Conservation (phyloP, 2,113 vertebrate species). For the Sus scrofa region DNA sequence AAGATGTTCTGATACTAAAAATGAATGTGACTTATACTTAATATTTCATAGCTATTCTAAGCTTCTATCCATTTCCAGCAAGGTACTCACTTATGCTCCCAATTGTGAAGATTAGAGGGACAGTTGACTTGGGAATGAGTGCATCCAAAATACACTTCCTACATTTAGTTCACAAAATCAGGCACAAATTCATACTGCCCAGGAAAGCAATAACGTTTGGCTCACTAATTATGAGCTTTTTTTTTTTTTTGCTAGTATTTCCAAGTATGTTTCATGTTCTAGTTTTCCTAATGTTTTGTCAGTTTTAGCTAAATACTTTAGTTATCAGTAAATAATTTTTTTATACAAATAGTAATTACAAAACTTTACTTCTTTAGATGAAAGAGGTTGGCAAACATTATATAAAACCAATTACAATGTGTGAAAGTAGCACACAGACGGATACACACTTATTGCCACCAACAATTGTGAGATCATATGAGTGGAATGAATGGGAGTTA, state of each 20-base stretch:
- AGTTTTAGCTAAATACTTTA: conserved; percentile 47
- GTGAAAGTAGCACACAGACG: conserved; percentile 93
- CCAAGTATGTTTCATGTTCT: not conserved
- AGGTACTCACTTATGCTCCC: not conserved
- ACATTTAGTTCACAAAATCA: not conserved
- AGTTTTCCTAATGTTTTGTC: conserved; percentile 53
- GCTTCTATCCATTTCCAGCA: conserved; percentile 20
- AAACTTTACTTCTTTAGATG: conserved; percentile 85
- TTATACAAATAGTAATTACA: conserved; percentile 57
- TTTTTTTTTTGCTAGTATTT: conserved; percentile 55
- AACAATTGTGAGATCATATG: conserved; percentile 91
- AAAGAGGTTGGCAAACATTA: conserved; percentile 82
- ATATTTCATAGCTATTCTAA: conserved; percentile 45
- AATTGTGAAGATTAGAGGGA: not conserved
- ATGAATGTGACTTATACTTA: not conserved
- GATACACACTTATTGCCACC: conserved; percentile 94
- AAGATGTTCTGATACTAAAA: conserved; percentile 43
- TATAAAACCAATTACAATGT: conserved; percentile 85
- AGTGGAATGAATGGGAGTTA: conserved; percentile 99
- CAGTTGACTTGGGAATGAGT: not conserved
- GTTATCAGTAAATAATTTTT: not conserved
- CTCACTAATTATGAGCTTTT: not conserved
- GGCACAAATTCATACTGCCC: not conserved
- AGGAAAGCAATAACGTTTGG: conserved; percentile 2
- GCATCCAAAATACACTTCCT: not conserved